Evolutionary conservation across 2,888 invertebrate species (phyloP), one percentile per base, ranked within the genome.

Genomic region (Conops quadrifasciatus): DNA sequence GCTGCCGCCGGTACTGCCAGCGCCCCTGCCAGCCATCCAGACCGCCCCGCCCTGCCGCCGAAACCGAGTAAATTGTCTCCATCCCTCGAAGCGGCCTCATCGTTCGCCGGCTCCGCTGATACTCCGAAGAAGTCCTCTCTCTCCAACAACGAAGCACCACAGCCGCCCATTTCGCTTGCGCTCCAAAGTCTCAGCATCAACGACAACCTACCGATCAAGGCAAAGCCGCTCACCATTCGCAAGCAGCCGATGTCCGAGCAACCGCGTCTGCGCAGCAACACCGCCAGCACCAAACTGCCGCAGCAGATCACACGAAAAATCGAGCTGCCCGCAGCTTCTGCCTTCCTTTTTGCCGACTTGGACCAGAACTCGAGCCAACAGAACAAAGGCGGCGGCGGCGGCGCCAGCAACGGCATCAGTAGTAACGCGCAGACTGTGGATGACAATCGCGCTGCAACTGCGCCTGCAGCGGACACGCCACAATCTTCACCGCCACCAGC

Each of bases 181-280:
- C 71, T 81, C 63, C 83, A 82, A 63, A 81, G 79, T 73, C 78
- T 78, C 78, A 85, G 86, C 74, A 84, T 86, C 71, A 85, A 87
- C 21, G 87, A 88, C 74, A 87, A 86, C 75, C 83, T 87, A 77
- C 87, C 87, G 49, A 91, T 95, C 76, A 95, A 95, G 87, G 94
- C 95, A 0, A 92, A 93, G 77, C 94, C 94, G 0, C 84, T 95
- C 73, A 94, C 94, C 60, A 91, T 94, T 75, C 91, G 94, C 85
- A 95, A 95, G 84, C 93, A 92, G 78, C 92, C 92, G n/a, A 85
- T 93, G 58, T 91, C 91, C 77, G 93, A 94, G 81, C 93, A 93
- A 78, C 94, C 94, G 3, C 92, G 93, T 80, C 86, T 94, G 66
- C 89, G 93, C 83, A 89, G 89, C 71, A 88, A 87, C 73, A 89